Conservation (phyloP, 2,797 vertebrate species). For the Diplodus puntazzo region DNA sequence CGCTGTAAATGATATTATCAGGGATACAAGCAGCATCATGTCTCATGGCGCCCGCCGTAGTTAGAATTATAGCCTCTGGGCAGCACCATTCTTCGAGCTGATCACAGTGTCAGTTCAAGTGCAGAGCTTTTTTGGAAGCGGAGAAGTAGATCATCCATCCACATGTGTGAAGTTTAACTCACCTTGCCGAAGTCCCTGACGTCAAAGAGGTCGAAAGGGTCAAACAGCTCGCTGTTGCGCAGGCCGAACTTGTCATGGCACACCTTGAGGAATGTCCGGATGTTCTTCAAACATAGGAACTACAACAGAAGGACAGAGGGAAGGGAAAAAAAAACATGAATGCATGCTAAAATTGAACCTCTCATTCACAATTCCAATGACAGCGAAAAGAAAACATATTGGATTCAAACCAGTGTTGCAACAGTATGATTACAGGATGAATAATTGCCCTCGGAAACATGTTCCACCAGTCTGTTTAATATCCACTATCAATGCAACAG, state of each 20-base stretch:
- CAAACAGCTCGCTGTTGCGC: constrained; percentile 96
- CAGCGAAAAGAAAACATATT: neutral
- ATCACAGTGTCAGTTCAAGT: constrained; percentile 16
- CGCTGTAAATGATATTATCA: neutral
- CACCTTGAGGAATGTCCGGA: constrained; percentile 96
- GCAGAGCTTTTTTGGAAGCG: neutral
- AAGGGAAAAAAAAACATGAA: constrained; percentile 15
- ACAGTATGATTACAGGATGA: neutral
- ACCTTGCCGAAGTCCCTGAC: constrained; percentile 99
- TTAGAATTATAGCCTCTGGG: constrained; percentile 18
- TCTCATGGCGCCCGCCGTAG: constrained; percentile 2
- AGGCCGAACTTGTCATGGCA: constrained; percentile 97
- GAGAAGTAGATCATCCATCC: neutral
- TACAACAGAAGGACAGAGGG: constrained; percentile 63
- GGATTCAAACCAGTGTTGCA: neutral
- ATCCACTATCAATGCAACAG: constrained; percentile 23
- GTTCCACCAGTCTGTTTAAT: constrained; percentile 36
- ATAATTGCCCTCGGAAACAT: constrained; percentile 35
- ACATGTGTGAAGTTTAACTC: constrained; percentile 65
- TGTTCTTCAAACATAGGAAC: constrained; percentile 99
- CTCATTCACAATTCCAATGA: neutral
- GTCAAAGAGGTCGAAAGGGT: constrained; percentile 98
- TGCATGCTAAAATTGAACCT: neutral
- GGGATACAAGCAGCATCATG: constrained; percentile 28
- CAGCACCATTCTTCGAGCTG: neutral